Evolutionary conservation across 2,113 vertebrate genomes (phyloP).

Genomic region (Parotia lawesii): DNA sequence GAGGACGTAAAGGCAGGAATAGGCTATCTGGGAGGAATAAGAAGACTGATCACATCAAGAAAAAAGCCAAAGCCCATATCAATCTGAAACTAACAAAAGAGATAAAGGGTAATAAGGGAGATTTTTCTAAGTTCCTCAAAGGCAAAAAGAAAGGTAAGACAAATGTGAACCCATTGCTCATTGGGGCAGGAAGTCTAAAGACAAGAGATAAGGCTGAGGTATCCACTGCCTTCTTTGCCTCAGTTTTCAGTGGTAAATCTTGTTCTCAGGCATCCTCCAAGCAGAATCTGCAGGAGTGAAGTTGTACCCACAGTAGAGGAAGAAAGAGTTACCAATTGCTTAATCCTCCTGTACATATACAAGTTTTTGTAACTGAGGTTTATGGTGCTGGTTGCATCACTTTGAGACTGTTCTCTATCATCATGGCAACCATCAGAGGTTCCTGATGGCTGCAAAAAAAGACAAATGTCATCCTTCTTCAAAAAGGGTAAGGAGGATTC

Average conservation of each 20-base stretch:
- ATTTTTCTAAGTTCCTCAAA: neutral
- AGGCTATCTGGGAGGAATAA: neutral
- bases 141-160: neutral
- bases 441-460: neutral
- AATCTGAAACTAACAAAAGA: neutral
- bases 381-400: neutral
- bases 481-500: neutral
- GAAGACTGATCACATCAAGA: neutral
- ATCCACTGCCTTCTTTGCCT: neutral
- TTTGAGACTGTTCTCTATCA: neutral
- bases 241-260: neutral
- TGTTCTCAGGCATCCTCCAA: neutral
- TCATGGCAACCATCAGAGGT: neutral
- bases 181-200: neutral
- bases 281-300: neutral
- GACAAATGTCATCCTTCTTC: neutral
- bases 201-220: neutral
- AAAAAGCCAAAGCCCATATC: neutral
- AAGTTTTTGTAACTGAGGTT: neutral
- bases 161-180: neutral
- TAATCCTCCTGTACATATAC: rapidly evolving
- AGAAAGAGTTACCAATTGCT: neutral
- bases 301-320: neutral
- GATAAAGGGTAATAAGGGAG: neutral
- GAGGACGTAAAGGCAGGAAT: neutral